Conservation (phyloP, 2,888 invertebrate genomes). For the Amphipyra tragopoginis region DNA sequence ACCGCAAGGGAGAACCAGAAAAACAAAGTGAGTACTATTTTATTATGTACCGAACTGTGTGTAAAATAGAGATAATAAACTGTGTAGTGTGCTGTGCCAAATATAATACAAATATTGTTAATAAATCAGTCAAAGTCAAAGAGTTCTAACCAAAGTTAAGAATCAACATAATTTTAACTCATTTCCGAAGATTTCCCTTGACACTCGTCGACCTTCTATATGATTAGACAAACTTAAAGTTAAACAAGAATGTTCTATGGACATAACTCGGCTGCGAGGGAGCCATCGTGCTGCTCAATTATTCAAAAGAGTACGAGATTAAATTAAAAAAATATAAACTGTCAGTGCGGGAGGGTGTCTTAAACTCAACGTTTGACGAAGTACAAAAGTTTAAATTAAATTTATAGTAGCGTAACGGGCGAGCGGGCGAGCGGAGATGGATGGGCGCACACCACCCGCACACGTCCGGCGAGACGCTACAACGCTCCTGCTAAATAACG, state of each 20-base stretch:
- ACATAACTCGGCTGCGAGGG: constrained; percentile 63
- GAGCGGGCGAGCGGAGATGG: constrained; percentile 65
- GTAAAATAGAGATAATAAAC: too few relatives aligned
- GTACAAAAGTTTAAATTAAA: constrained; percentile 84
- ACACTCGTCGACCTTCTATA: constrained; percentile 66
- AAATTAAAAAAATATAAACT: constrained; percentile 74
- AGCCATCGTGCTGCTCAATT: constrained; percentile 55
- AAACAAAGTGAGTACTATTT: too few relatives aligned
- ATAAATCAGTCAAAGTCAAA: too few relatives aligned
- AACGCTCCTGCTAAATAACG: constrained; percentile 71
- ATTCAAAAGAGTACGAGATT: constrained; percentile 72
- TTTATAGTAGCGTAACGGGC: constrained; percentile 68
- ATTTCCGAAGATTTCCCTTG: constrained; percentile 78
- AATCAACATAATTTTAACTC: constrained; percentile 62
- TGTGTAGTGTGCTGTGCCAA: too few relatives aligned
- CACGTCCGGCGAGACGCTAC: constrained; percentile 56
- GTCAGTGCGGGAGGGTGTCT: constrained; percentile 66
- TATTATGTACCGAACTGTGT: too few relatives aligned
- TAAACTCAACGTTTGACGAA: constrained; percentile 73
- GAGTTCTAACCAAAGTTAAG: constrained; percentile 52
- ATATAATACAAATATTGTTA: too few relatives aligned
- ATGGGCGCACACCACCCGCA: constrained; percentile 59
- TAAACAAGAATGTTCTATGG: constrained; percentile 53
- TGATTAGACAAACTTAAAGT: constrained; percentile 74
- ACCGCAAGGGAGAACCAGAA: too few relatives aligned